Base-by-base conservation (phyloP, 1,140 invertebrate genomes). In the Danaus plexippus region DNA sequence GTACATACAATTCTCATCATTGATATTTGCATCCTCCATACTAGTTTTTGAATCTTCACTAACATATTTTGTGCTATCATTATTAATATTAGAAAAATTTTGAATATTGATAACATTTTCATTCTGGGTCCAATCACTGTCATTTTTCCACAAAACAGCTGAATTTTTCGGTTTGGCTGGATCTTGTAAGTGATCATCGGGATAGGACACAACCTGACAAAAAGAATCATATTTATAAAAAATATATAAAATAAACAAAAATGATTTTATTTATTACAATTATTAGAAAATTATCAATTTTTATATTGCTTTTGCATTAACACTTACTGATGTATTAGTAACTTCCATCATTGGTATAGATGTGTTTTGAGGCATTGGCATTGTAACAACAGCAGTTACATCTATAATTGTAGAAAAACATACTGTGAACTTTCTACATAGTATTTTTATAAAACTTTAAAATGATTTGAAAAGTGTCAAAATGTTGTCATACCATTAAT, bases 281-380 rank as follows among this genome's bases (percentile, higher is more conserved):
- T 2, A 32, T 32, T 32, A 32, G 7, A 32, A 32, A 32, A 32
- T 0, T 6, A 32, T 32, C 4, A 32, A 32, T 4, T 32, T 7
- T 32, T 32, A 32, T 32, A 32, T 32, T 4, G 1, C 22, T 7
- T 3, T 32, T 1, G 7, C 22, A 32, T 32, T 32, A 52, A 52
- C 49, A 82, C 80, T 83, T 68, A 86, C 83, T 50, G 80, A 71
- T 61, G 80, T 83, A 63, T 87, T 87, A 48, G 83, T 81, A 18
- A 87, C 81, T 70, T 87, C 83, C 83, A 87, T 82, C 75, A 85
- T 83, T 13, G 83, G 83, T 64, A 87, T 76, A 54, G 81, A 83
- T 18, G 81, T 74, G 57, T 77, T 85, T 54, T 82, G 83, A 50
- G 76, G 68, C 59, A 85, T 71, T 51, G 83, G 83, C 83, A 87